Evolutionary conservation across 2,113 vertebrate species (phyloP).

Genomic region (Eretmochelys imbricata): DNA sequence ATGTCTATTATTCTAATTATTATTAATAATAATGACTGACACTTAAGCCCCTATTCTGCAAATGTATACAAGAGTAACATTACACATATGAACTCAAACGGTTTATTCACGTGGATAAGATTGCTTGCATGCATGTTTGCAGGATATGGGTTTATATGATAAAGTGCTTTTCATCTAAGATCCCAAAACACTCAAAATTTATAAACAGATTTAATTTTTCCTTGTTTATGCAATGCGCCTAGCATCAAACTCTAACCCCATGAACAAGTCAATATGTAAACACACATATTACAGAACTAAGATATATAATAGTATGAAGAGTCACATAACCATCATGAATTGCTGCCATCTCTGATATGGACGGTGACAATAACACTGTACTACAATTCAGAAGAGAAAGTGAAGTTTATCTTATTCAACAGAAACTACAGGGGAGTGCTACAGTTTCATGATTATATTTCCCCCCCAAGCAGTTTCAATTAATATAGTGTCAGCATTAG

Average conservation of each 20-base stretch:
- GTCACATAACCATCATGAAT: background rate
- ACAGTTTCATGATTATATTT: background rate
- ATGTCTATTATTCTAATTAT: background rate
- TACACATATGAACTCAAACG: slow-evolving; percentile 16
- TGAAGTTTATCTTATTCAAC: background rate
- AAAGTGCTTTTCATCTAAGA: slow-evolving; percentile 2
- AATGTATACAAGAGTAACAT: background rate
- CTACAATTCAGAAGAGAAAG: background rate
- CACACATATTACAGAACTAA: background rate
- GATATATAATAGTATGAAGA: background rate
- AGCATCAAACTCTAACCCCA: background rate
- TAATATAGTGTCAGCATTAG: background rate
- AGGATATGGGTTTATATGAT: background rate
- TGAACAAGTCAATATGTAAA: background rate
- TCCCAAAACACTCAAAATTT: background rate
- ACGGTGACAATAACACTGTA: background rate
- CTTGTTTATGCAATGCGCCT: background rate
- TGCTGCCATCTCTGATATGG: background rate
- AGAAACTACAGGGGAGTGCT: background rate
- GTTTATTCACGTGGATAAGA: background rate
- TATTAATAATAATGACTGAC: background rate
- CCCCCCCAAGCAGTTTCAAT: background rate
- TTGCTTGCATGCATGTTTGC: background rate
- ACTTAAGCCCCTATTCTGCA: background rate
- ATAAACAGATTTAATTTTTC: background rate